Evolutionary conservation across 1,140 invertebrate species (phyloP), one percentile per base, ranked within the genome.

Genomic region (Nephotettix cincticeps): DNA sequence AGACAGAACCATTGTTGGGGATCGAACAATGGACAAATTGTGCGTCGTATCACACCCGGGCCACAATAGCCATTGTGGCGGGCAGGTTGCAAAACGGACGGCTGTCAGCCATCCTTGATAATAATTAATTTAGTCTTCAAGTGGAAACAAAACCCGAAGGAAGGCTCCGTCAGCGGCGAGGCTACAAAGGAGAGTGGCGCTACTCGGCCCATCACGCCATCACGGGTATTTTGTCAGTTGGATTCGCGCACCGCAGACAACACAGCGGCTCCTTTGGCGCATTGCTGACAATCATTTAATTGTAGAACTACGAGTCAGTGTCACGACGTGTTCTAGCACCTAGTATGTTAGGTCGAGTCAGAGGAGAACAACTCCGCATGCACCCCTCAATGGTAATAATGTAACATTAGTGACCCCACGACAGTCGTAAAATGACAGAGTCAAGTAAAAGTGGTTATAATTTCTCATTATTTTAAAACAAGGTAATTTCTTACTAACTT

Each of bases 111-210:
- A 40, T 40, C 36, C 17, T 21, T 9, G 47, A 51, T 51, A 51
- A 51, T 51, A 51, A 51, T 51, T 51, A 51, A 51, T 51, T 51
- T 51, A 51, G 47, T 21, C 47, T 51, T 51, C 47, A 51, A 51
- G 47, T 51, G 47, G 47, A 51, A 51, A 51, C 47, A 51, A 51
- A 51, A 51, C 14, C 47, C 21, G n/a, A 21, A 17, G 47, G 14
- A 21, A 51, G n/a, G 21, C 6, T n/a, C n/a, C 3, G 47, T 51
- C 4, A 51, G 47, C 47, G 47, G 47, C 4, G 47, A 21, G 21
- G 47, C 36, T 17, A 17, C 47, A 51, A 51, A 51, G 47, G 47
- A 11, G n/a, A 51, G 47, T 51, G n/a, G 47, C 47, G 4, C 47
- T 21, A 51, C 47, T 51, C 47, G 47, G 47, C 36, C 17, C 6